phyloP scores from a whole-genome alignment of 2,888 invertebrate genomes.

The Sympetrum striolatum region DNA sequence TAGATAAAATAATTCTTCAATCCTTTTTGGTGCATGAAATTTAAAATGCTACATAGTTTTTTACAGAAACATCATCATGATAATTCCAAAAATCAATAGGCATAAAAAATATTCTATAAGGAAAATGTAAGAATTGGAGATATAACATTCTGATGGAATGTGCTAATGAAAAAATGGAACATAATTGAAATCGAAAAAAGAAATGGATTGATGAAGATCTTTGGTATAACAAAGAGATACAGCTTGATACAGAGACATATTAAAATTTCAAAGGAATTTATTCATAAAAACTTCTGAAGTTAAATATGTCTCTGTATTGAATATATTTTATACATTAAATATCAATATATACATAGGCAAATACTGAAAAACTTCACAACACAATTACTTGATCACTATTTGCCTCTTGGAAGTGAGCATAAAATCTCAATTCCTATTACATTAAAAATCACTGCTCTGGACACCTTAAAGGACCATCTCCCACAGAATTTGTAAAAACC shows the following conservation, averaged over 20 bases:
- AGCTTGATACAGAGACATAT: not conserved
- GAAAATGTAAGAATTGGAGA: no score
- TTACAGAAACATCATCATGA: no score
- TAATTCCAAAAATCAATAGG: no score
- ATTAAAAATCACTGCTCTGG: not conserved
- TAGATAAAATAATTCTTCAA: no score
- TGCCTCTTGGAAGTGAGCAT: not conserved
- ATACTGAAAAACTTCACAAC: not conserved
- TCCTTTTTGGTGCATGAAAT: no score
- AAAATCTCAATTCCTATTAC: not conserved
- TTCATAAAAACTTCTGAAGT: no score
- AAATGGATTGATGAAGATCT: not conserved
- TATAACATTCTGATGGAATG: no score
- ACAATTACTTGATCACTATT: constrained; percentile 37
- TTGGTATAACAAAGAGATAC: constrained; percentile 20
- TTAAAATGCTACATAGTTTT: no score
- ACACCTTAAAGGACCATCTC: not conserved
- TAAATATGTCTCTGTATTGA: no score
- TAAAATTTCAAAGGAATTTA: not conserved
- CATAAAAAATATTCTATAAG: no score
- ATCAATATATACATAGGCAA: not conserved
- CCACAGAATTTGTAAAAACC: not conserved
- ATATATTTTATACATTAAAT: not conserved
- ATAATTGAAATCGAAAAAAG: not conserved
- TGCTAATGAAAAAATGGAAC: not conserved